These are phyloP conservation scores for Thalpophila matura DNA, from an alignment of 2,888 invertebrate genomes.

Conservation along the genomic window DNA sequence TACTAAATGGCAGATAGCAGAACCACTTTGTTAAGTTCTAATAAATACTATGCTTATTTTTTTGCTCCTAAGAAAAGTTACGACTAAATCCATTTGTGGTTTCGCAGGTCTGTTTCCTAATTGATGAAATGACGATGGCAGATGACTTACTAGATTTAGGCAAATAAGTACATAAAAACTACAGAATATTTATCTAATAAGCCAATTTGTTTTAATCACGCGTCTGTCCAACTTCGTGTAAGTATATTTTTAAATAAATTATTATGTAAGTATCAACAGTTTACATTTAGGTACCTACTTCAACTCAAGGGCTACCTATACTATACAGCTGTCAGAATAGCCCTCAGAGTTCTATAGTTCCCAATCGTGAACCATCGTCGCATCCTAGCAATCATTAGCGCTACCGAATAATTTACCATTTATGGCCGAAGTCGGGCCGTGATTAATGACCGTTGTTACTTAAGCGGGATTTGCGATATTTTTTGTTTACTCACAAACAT, in stretches of 20 bases:
- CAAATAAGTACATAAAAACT: too few relatives aligned
- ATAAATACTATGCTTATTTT: too few relatives aligned
- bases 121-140: too few relatives aligned
- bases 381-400: conserved; percentile 57
- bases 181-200: too few relatives aligned
- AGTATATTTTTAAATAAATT: too few relatives aligned
- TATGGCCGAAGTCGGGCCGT: conserved; percentile 63
- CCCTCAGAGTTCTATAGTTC: conserved; percentile 12
- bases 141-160: not conserved
- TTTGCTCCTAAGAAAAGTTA: not conserved
- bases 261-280: too few relatives aligned
- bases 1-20: conserved; percentile 19
- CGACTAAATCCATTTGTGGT: too few relatives aligned
- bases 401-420: conserved; percentile 62
- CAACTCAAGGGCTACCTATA: not conserved
- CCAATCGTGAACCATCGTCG: conserved; percentile 27
- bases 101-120: not conserved
- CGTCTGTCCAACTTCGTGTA: too few relatives aligned
- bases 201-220: too few relatives aligned
- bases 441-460: conserved; percentile 77
- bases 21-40: conserved; percentile 11
- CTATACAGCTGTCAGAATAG: not conserved
- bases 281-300: too few relatives aligned
- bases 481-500: conserved; percentile 69
- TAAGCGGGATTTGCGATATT: conserved; percentile 78